Evolutionary conservation across 2,888 invertebrate genomes (phyloP), one percentile per base, ranked within the genome.

Genomic region (Drosophila macrothrix): DNA sequence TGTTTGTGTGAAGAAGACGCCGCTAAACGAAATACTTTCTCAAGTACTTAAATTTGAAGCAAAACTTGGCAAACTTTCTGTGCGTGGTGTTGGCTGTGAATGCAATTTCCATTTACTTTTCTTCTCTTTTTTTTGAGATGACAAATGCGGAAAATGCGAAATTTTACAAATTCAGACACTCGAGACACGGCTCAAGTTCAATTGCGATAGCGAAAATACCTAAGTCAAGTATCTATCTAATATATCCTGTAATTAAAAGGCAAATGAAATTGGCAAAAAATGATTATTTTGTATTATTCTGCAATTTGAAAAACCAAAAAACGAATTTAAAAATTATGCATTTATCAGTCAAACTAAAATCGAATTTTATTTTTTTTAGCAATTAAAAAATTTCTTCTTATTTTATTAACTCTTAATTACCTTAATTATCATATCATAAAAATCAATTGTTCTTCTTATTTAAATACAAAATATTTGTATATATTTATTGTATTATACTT

Each of bases 31-130:
- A 86, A 84, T 84, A 83, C 86, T 84, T 84, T 83, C 22, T 14
- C 70, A 84, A 84, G 84, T 84, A 83, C 84, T 84, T 84, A 83
- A 86, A 88, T 67, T 73, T 71, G 49, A 72, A 64, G 56, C 61
- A 59, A 82, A 88, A 84, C 78, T 83, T 83, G 67, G 67, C 75
- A 78, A 76, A 81, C 81, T 86, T 75, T 70, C 64, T 65, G 52
- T 60, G 50, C 70, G 80, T 76, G 69, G 80, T 76, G 69, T 61
- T 62, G 66, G 59, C 61, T 67, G 54, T 58, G 60, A 85, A 78
- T 83, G 84, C 88, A 88, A 84, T 84, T 85, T 83, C 78, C 88
- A 83, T 85, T 88, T 88, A 4, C 28, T 0, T 35, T 25, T 19
- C 31, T 29, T 33, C 22, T 7, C 0, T 12, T 9, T 14, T 29